These are phyloP conservation scores for Diarsia rubi DNA, from an alignment of 2,888 invertebrate species.

Conservation along the genomic window DNA sequence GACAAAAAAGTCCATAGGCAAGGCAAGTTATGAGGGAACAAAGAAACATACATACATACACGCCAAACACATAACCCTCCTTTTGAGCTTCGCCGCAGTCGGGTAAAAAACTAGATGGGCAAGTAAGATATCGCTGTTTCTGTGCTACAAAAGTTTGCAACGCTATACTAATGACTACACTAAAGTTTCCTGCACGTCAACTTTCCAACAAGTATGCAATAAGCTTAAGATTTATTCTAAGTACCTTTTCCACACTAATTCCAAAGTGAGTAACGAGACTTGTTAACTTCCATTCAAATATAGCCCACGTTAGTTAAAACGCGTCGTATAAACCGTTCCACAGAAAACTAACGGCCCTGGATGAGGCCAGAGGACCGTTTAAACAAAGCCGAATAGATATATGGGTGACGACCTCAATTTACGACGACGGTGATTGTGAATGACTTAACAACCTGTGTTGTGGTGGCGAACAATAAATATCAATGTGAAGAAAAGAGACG, in stretches of 20 bases:
- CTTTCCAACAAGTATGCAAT: constrained; percentile 32
- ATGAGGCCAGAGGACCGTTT: constrained; percentile 51
- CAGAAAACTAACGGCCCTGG: constrained; percentile 58
- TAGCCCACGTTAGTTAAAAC: constrained; percentile 56
- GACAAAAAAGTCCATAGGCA: too few species aligned
- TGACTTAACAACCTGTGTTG: constrained; percentile 17
- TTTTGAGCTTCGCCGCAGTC: too few species aligned
- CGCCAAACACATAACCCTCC: too few species aligned
- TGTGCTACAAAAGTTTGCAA: background rate
- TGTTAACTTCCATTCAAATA: constrained; percentile 55
- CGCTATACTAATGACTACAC: background rate
- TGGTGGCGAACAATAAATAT: constrained; percentile 1
- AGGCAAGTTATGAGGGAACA: too few species aligned
- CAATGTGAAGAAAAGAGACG: background rate
- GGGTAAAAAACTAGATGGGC: background rate
- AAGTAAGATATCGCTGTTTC: background rate
- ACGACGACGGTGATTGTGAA: constrained; percentile 37
- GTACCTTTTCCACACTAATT: constrained; percentile 42
- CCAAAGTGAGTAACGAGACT: constrained; percentile 48
- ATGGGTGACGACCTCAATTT: constrained; percentile 51
- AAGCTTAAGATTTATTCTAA: constrained; percentile 48
- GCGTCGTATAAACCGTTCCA: constrained; percentile 48
- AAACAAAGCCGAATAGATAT: constrained; percentile 59
- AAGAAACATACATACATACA: too few species aligned
- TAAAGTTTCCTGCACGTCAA: constrained; percentile 6